Percentiles rank a stretch among this genome's conserved stretches.
These are phyloP conservation scores for Epinotia ramella DNA, from an alignment of 2,888 invertebrate genomes.

Conservation along the genomic window DNA sequence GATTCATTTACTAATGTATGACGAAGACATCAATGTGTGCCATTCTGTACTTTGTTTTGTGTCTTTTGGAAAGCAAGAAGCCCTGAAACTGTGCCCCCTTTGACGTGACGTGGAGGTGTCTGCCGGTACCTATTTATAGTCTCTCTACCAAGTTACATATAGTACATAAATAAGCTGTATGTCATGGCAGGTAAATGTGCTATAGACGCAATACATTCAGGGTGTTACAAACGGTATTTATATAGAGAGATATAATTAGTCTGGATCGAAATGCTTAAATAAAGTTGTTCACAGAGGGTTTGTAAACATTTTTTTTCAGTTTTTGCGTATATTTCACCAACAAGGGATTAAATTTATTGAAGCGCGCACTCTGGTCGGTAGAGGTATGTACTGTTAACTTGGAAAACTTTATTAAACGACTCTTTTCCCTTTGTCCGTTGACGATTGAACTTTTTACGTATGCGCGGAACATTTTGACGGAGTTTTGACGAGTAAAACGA, in stretches of 20 bases:
- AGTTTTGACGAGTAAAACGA: slow-evolving; percentile 24
- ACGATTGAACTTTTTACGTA: slow-evolving; percentile 28
- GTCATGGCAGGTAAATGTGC: not conserved
- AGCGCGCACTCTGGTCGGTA: slow-evolving; percentile 14
- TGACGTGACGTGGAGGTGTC: not conserved
- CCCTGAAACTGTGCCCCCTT: slow-evolving; percentile 1
- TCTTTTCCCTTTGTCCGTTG: slow-evolving; percentile 22
- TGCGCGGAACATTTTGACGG: slow-evolving; percentile 19
- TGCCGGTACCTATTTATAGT: not conserved
- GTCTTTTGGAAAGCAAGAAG: slow-evolving; percentile 10
- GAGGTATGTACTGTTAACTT: slow-evolving; percentile 24
- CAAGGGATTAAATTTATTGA: slow-evolving; percentile 22
- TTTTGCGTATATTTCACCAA: slow-evolving; percentile 19
- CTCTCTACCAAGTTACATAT: not conserved
- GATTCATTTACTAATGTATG: slow-evolving; percentile 47
- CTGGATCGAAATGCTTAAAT: not conserved
- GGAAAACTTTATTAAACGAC: slow-evolving; percentile 29
- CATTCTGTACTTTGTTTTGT: slow-evolving; percentile 20
- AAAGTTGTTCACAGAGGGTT: not conserved
- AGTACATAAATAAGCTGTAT: not conserved
- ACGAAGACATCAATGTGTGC: slow-evolving; percentile 34
- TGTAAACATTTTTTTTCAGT: not conserved
- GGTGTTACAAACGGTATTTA: not conserved
- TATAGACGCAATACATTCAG: not conserved
- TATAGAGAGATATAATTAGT: not conserved